Evolutionary conservation across 2,888 invertebrate genomes (phyloP).

Genomic region (Eupithecia insigniata): DNA sequence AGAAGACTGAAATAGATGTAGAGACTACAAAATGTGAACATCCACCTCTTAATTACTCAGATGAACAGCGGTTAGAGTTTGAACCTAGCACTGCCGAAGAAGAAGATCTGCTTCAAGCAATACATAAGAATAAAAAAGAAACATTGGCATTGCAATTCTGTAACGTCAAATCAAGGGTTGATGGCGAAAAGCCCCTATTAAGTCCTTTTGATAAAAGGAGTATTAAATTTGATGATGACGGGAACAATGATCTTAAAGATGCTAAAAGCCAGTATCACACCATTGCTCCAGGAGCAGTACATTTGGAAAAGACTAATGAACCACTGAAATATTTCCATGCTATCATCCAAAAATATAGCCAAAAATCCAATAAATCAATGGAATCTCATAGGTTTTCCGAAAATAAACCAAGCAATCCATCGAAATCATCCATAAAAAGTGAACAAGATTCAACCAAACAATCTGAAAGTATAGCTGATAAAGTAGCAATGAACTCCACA

Average conservation of each 20-base stretch:
- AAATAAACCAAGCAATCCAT: background rate
- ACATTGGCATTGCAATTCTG: background rate
- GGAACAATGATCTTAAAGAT: background rate
- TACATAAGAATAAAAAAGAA: background rate
- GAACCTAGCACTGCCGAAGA: background rate
- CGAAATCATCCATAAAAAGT: background rate
- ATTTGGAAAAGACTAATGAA: background rate
- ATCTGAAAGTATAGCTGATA: background rate
- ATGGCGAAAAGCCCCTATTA: background rate
- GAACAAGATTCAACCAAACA: background rate
- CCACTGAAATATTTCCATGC: background rate
- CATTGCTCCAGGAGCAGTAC: background rate
- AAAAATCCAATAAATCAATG: background rate
- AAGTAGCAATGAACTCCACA: background rate
- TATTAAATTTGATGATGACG: background rate
- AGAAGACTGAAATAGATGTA: slow-evolving; percentile 45
- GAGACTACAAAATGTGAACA: slow-evolving; percentile 34
- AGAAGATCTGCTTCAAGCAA: background rate
- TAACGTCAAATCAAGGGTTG: background rate
- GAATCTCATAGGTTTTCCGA: background rate
- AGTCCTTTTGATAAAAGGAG: background rate
- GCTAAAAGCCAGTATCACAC: background rate
- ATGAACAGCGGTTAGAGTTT: slow-evolving; percentile 12
- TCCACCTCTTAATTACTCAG: slow-evolving; percentile 15
- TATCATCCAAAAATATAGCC: background rate